Evolutionary conservation across 2,888 invertebrate genomes (phyloP).

Genomic region (Anthophora plumipes): DNA sequence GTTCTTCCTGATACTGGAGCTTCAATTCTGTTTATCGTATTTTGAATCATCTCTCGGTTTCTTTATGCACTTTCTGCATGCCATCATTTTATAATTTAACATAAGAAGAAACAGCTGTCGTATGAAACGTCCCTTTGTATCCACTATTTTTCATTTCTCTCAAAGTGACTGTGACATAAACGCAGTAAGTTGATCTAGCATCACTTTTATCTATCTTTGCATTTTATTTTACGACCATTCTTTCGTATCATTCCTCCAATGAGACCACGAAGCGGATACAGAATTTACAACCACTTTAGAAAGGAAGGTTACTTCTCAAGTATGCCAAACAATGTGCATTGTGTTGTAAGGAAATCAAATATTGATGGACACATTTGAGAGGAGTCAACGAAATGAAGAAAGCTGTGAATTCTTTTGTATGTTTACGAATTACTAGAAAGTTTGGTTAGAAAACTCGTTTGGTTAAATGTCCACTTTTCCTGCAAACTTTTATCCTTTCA

Average conservation of each 20-base stretch:
- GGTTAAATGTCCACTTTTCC: neutral
- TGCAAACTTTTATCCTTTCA: neutral
- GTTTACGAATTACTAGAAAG: neutral
- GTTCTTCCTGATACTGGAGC: too few species aligned
- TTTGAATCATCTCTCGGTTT: too few species aligned
- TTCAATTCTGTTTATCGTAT: too few species aligned
- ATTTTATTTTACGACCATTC: conserved; percentile 27
- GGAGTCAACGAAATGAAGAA: conserved; percentile 3
- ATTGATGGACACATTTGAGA: conserved; percentile 20
- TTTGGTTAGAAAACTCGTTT: neutral
- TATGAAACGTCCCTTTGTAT: too few species aligned
- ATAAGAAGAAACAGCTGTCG: too few species aligned
- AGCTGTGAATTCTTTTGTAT: neutral
- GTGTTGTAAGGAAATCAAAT: conserved; percentile 17
- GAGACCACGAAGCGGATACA: conserved; percentile 22
- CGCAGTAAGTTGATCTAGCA: conserved; percentile 9
- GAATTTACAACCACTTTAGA: conserved; percentile 22
- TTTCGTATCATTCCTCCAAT: conserved; percentile 13
- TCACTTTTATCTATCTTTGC: conserved; percentile 24
- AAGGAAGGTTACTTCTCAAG: conserved; percentile 23
- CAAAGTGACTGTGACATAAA: conserved; percentile 4
- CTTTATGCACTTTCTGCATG: too few species aligned
- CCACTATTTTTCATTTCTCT: too few species aligned
- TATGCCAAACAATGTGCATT: conserved; percentile 26
- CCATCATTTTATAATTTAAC: too few species aligned